Conservation (phyloP, 2,113 vertebrate genomes). For the Catharus fuscescens region DNA sequence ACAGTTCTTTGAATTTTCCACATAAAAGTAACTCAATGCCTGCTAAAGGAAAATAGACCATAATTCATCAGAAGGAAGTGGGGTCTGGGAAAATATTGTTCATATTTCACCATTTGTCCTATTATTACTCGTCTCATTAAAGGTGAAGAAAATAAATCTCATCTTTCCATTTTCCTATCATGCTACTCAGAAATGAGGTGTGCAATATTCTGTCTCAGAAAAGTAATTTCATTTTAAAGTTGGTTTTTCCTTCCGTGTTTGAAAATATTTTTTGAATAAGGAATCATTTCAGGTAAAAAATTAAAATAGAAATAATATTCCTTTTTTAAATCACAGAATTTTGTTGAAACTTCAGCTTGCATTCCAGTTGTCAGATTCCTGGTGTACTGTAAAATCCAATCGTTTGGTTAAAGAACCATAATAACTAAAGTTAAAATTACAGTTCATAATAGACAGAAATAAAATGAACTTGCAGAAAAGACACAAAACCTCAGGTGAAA, state of each 20-base stretch:
- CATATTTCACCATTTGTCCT: neutral
- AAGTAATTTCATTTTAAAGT: neutral
- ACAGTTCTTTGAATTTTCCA: neutral
- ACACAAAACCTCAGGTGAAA: neutral
- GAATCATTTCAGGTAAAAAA: neutral
- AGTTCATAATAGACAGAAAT: neutral
- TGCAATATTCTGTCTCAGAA: neutral
- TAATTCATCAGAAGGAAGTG: neutral
- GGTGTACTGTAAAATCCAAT: neutral
- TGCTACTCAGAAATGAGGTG: neutral
- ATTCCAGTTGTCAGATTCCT: neutral
- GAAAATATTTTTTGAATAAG: neutral
- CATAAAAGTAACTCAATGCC: neutral
- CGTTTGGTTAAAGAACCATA: neutral
- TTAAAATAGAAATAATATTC: neutral
- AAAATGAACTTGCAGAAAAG: neutral
- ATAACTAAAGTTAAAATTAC: neutral
- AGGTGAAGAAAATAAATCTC: neutral
- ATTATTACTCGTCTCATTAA: neutral
- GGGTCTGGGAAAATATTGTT: neutral
- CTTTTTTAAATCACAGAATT: neutral
- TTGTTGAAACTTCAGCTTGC: neutral
- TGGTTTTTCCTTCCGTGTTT: neutral
- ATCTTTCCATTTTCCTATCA: conserved; percentile 4
- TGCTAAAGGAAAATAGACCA: neutral